Evolutionary conservation across 2,797 vertebrate species (phyloP).

Genomic region (Acomys russatus): DNA sequence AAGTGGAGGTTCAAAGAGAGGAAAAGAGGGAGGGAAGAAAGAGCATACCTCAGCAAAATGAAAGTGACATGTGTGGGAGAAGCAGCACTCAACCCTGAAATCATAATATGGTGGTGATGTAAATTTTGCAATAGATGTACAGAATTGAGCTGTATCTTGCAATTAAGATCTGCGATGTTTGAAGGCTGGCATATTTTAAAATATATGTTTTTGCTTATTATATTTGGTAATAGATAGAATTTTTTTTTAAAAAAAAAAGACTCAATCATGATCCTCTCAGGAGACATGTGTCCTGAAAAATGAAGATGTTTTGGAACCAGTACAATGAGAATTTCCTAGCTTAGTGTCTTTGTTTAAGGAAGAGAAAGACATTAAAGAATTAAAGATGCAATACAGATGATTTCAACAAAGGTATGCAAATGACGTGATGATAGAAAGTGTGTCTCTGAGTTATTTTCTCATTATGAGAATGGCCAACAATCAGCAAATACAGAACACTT

Average conservation of each 20-base stretch:
- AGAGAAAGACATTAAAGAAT: background rate
- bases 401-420: conserved; percentile 71
- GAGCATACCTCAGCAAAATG: background rate
- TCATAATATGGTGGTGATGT: too few species aligned
- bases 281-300: background rate
- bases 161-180: background rate
- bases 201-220: background rate
- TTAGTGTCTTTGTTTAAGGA: conserved; percentile 38
- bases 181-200: background rate
- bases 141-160: background rate
- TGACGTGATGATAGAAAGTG: conserved; percentile 69
- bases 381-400: conserved; percentile 49
- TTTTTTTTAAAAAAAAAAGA: conserved; percentile 13
- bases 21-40: background rate
- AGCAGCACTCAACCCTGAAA: fast-evolving
- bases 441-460: conserved; percentile 72
- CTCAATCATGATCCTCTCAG: background rate
- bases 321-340: conserved; percentile 37
- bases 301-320: background rate
- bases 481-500: conserved; percentile 33
- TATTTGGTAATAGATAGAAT: background rate
- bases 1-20: background rate
- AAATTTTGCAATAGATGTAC: background rate
- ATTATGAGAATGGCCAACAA: conserved; percentile 62
- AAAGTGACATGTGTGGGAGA: fast-evolving